Percentiles rank a stretch among this genome's conserved stretches.
Conservation (phyloP, 2,113 vertebrate genomes). For the Pelusios castaneus region DNA sequence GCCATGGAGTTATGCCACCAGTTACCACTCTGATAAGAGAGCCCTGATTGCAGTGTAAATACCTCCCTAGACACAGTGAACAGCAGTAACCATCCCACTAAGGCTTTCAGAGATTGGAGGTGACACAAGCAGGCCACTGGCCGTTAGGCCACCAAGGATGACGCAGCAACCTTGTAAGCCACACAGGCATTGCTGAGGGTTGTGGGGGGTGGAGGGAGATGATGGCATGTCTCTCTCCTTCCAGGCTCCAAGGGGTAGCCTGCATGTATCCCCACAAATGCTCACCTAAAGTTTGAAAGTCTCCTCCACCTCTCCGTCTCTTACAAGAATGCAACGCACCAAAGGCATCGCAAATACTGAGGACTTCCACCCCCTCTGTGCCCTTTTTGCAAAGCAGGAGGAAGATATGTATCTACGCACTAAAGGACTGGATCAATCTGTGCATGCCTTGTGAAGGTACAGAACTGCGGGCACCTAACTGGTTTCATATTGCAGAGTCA, state of each 20-base stretch:
- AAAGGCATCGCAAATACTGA: not conserved
- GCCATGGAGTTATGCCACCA: not conserved
- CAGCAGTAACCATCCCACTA: not conserved
- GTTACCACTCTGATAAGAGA: not conserved
- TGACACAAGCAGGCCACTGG: not conserved
- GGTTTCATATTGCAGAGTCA: not conserved
- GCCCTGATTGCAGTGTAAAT: not conserved
- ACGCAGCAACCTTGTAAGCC: not conserved
- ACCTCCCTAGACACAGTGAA: not conserved
- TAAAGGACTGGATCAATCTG: not conserved
- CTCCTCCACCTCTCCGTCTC: not conserved
- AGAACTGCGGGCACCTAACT: not conserved
- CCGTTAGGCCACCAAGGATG: not conserved
- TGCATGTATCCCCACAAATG: not conserved
- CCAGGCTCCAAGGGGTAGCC: not conserved
- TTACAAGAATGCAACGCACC: fast-evolving
- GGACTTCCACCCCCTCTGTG: not conserved
- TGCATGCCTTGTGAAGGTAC: not conserved
- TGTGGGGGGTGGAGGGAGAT: not conserved
- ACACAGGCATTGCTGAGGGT: not conserved
- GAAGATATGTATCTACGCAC: not conserved
- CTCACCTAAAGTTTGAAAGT: not conserved
- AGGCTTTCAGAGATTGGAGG: not conserved
- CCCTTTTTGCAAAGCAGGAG: not conserved
- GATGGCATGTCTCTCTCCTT: not conserved